Base-by-base conservation (phyloP, 2,888 invertebrate species). In the Lacanobia oleracea region DNA sequence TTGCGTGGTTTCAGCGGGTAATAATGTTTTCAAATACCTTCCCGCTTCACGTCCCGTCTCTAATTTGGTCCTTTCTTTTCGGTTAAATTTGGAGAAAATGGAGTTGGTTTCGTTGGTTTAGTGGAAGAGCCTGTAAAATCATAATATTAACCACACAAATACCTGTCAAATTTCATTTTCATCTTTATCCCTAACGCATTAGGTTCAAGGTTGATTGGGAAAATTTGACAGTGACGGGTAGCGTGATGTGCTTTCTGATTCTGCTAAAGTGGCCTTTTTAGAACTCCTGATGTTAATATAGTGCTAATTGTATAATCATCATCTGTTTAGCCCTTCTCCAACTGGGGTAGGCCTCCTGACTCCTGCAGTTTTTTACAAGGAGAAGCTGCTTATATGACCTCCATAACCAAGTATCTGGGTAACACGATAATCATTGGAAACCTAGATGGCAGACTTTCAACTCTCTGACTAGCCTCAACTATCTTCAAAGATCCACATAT, bases 51-150 rank as follows among this genome's bases (percentile, higher is more conserved):
- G 8, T 27, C 8, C 2, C 23, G n/a, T 2, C 1, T 48, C n/a
- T 75, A 1, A 60, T 37, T 40, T 16, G 8, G 27, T 18, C 9
- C 23, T 51, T 64, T 67, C n/a, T 51, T 80, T 61, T 74, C 10
- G 1, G 12, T 61, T 33, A 2, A 59, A 57, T 57, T 12, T 37
- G 6, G 33, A 57, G n/a, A 9, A 66, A 48, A 40, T 14, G 10
- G 9, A 37, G 18, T 18, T 1, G 12, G 9, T 71, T 77, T 57
- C 51, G 14, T 40, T 43, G 43, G 9, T 54, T 67, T 37, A 33
- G 37, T 33, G 14, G 40, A 7, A 53, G 9, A 18, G 4, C 5
- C 23, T n/a, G n/a, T n/a, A n/a, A n/a, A n/a, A n/a, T n/a, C n/a
- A n/a, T n/a, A n/a, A n/a, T n/a, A n/a, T n/a, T n/a, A n/a, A n/a